phyloP scores from a whole-genome alignment of 2,113 vertebrate genomes.

The Stictonetta naevosa region DNA sequence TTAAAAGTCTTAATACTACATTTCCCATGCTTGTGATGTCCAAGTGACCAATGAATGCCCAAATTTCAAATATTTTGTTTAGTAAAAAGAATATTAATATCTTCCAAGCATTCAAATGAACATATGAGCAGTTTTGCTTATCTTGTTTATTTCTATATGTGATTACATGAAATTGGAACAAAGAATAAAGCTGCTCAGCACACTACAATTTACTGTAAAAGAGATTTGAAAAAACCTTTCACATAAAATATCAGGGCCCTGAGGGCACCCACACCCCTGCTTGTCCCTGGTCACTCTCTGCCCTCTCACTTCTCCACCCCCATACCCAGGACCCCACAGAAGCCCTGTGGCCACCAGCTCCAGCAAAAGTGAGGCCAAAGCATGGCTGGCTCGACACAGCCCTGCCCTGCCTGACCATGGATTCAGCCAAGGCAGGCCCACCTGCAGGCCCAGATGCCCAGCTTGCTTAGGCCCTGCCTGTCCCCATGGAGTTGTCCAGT shows the following conservation, averaged over 20 bases:
- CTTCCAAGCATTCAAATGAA: not conserved
- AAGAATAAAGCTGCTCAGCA: not conserved
- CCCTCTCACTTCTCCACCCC: not conserved
- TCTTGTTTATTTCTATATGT: not conserved
- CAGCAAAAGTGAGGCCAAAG: not conserved
- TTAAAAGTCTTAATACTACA: not conserved
- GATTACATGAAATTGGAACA: not conserved
- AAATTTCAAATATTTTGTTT: not conserved
- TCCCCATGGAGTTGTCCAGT: fast-evolving
- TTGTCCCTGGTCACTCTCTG: too few species aligned
- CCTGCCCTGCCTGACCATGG: not conserved
- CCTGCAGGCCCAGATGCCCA: fast-evolving
- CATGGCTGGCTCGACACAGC: not conserved
- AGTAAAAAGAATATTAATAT: not conserved
- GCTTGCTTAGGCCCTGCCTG: too few species aligned
- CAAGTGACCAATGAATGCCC: not conserved
- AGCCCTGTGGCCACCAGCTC: not conserved
- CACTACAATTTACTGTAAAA: not conserved
- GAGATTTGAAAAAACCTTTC: not conserved
- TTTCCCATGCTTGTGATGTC: not conserved
- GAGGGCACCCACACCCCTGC: not conserved
- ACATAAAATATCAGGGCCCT: not conserved
- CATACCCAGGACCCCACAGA: not conserved
- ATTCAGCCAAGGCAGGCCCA: not conserved
- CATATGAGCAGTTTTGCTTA: not conserved